These are phyloP conservation scores for Callithrix jacchus DNA, from an alignment of 2,113 vertebrate species.

Conservation along the genomic window DNA sequence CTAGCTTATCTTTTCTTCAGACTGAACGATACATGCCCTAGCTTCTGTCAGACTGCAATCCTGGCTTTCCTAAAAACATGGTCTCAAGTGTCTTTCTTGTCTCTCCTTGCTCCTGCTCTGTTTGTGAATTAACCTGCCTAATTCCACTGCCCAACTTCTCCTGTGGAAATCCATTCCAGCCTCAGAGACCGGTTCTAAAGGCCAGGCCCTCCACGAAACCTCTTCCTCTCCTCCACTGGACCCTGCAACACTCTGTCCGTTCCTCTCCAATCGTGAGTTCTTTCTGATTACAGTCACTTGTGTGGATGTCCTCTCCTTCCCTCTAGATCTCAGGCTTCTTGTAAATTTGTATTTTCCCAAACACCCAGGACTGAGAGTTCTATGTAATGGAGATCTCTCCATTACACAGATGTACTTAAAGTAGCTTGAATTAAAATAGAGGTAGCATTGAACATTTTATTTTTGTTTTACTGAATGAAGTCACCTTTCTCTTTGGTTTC, in stretches of 20 bases:
- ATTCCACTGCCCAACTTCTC: neutral
- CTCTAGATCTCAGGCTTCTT: neutral
- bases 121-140: neutral
- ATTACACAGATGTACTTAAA: neutral
- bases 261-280: no score
- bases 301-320: neutral
- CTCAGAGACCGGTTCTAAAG: neutral
- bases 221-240: rapidly evolving
- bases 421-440: neutral
- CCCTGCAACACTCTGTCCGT: rapidly evolving
- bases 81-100: neutral
- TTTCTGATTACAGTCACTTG: neutral
- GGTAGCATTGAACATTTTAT: neutral
- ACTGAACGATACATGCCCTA: neutral
- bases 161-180: neutral
- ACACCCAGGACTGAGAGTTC: neutral
- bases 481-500: neutral
- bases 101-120: neutral
- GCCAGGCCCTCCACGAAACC: neutral
- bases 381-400: neutral
- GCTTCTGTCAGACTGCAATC: neutral
- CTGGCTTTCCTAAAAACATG: neutral
- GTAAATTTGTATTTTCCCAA: neutral
- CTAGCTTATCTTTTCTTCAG: neutral
- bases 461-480: neutral